Conservation (phyloP, 2,888 invertebrate species). For the Scrobipalpa costella region DNA sequence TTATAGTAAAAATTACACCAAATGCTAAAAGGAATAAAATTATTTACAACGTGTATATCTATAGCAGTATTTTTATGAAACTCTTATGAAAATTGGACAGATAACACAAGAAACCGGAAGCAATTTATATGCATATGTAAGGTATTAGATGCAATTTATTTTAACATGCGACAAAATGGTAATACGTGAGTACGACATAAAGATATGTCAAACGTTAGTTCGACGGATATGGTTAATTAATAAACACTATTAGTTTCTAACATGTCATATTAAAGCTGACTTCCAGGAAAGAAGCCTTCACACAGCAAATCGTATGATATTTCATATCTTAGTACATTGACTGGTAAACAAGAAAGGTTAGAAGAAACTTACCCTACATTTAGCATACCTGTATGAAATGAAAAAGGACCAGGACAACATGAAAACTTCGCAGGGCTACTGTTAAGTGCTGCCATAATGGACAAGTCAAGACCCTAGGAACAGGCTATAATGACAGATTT, state of each 20-base stretch:
- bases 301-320: neutral
- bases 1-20: neutral
- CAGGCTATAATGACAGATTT: constrained; percentile 47
- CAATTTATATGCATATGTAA: neutral
- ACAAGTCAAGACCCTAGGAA: constrained; percentile 34
- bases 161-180: too few relatives aligned
- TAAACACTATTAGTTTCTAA: neutral
- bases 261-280: neutral
- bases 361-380: neutral
- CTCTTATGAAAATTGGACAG: neutral
- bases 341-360: neutral
- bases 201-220: neutral
- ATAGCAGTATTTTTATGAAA: neutral
- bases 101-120: neutral
- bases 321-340: neutral
- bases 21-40: too few relatives aligned
- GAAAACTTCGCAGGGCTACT: constrained; percentile 21
- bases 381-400: neutral
- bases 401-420: constrained; percentile 1
- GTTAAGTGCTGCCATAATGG: constrained; percentile 23
- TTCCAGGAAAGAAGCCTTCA: neutral
- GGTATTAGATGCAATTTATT: too few relatives aligned
- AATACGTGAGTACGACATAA: too few relatives aligned
- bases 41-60: neutral
- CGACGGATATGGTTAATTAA: neutral